Percentiles rank a stretch among this genome's conserved stretches.
These are phyloP conservation scores for Aspidiotus rigidus DNA, from an alignment of 2,888 invertebrate species.

Conservation along the genomic window DNA sequence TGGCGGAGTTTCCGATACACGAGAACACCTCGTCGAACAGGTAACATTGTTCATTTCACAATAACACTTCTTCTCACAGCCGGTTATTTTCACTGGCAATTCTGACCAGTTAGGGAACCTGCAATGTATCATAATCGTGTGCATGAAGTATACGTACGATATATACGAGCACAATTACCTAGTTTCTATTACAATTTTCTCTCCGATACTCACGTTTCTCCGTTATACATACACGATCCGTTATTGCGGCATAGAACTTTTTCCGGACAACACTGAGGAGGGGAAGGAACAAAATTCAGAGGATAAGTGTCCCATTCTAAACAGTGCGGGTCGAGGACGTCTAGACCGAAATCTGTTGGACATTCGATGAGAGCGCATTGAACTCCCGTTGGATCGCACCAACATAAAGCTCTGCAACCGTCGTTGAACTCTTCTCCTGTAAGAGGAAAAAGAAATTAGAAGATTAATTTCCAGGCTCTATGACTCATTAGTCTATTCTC, in stretches of 20 bases:
- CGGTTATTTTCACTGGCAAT: constrained; percentile 67
- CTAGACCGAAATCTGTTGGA: constrained; percentile 73
- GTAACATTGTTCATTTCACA: constrained; percentile 81
- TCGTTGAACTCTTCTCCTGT: constrained; percentile 69
- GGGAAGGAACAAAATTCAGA: constrained; percentile 56
- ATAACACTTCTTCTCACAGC: constrained; percentile 76
- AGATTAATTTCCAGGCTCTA: too few relatives aligned
- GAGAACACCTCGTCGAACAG: constrained; percentile 71
- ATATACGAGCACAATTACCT: too few relatives aligned
- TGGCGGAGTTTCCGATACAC: constrained; percentile 67
- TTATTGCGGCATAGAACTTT: constrained; percentile 68
- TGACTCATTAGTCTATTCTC: too few relatives aligned
- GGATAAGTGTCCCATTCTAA: constrained; percentile 78
- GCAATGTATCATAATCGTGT: constrained; percentile 34
- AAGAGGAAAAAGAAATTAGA: constrained; percentile 14
- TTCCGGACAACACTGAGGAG: constrained; percentile 74
- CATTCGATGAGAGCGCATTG: constrained; percentile 74
- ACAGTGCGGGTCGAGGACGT: constrained; percentile 72
- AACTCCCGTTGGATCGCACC: constrained; percentile 59
- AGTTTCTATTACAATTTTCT: too few relatives aligned
- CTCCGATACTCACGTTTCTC: constrained; percentile 45
- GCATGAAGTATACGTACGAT: too few relatives aligned
- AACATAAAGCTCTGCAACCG: constrained; percentile 68
- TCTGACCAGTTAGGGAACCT: constrained; percentile 69
- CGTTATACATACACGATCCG: constrained; percentile 69